Base-by-base conservation (phyloP, 2,113 vertebrate species). In the Puntigrus tetrazona region DNA sequence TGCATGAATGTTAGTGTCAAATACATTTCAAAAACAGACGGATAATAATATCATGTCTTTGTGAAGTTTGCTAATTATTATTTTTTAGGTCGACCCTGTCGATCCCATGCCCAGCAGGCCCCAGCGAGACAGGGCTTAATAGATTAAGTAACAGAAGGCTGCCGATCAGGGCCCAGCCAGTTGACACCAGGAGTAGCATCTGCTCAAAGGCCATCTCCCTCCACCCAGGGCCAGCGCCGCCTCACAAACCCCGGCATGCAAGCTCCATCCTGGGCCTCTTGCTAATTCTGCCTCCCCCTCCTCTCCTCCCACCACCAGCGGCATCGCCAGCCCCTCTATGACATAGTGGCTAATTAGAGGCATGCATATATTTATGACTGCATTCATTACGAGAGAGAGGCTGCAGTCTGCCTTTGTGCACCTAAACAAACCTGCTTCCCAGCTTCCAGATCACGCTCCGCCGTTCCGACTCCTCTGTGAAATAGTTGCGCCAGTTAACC, bases 281-380 rank as follows among this genome's bases (percentile, higher is more conserved):
- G n/a, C 78, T 88, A 88, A 90, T 88, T 88, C 84, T 70, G 67
- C 61, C 79, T 45, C 81, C 57, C 22, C 72, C 82, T 84, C 57
- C 45, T 78, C 45, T 27, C 78, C 57, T 83, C 65, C 80, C 22
- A 78, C 74, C 55, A 70, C 59, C 10, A 29, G 20, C 25, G 31
- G 52, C 65, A 70, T 47, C 34, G 11, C 70, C 78, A 70, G 70
- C 85, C 87, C 87, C 90, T 84, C 90, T 86, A 85, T 88, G 89
- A 91, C 91, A 93, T 88, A 74, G 91, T 90, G 91, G 91, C 92
- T 94, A 95, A 95, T 94, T 94, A 94, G 92, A 92, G 91, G 88
- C 92, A 94, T 94, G 92, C 93, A 93, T 95, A 94, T 94, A 94
- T 95, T 95, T 94, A 93, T 93, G 93, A 94, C 91, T 86, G 90